Percentiles rank a stretch among this genome's conserved stretches.
phyloP scores from a whole-genome alignment of 2,113 vertebrate species.

The Pardalotus punctatus region DNA sequence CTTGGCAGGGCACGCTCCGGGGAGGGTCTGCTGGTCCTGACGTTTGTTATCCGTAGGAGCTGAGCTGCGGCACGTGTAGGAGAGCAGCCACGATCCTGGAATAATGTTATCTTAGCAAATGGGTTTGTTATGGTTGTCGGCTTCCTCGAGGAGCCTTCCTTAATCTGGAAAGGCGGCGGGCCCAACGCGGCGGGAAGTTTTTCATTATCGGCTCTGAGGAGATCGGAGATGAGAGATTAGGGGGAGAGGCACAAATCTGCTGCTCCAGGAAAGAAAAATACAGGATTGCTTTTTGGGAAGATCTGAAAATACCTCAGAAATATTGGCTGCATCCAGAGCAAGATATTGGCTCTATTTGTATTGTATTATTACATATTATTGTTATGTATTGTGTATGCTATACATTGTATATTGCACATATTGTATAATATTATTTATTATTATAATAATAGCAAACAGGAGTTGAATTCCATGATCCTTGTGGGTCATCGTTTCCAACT shows the following conservation, averaged over 20 bases:
- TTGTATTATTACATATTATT: background rate
- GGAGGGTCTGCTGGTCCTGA: accelerated
- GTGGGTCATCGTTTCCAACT: background rate
- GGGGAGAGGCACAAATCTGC: background rate
- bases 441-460: background rate
- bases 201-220: background rate
- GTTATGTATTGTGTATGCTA: background rate
- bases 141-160: background rate
- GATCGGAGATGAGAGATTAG: background rate
- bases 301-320: background rate
- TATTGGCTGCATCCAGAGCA: background rate
- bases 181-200: background rate
- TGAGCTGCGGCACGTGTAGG: background rate
- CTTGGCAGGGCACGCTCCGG: accelerated
- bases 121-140: background rate
- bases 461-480: background rate
- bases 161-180: background rate
- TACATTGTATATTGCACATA: too few species aligned
- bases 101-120: background rate
- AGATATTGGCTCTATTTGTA: background rate
- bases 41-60: accelerated
- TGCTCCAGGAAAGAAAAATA: background rate
- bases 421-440: background rate
- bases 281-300: accelerated
- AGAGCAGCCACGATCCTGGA: background rate